Base-by-base conservation (phyloP, 2,888 invertebrate species). In the Pyrochroa serraticornis region DNA sequence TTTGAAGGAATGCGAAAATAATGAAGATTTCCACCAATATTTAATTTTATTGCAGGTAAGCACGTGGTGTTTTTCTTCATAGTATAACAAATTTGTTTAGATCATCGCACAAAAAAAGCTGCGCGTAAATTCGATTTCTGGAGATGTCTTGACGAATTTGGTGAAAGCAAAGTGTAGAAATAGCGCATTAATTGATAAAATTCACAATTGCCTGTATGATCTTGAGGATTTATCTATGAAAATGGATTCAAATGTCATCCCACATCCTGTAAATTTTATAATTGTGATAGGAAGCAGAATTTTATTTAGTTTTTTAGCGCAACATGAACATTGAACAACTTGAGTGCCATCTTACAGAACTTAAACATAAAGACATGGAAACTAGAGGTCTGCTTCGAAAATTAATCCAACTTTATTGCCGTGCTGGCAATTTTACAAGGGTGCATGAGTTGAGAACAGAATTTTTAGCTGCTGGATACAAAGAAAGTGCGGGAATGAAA, bases 331-430 rank as follows among this genome's bases (percentile, higher is more conserved):
- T 84, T 3, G 82, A 84, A 13, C 81, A 87, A 44, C 74, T 91
- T 1, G 85, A 85, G 63, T 83, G 83, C 1, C 89, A 90, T 71
- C 76, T 90, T 0, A 74, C 79, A 3, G 88, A 90, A 67, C 73
- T 91, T n/a, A 84, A 85, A 71, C 79, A 83, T 32, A 88, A 89
- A 68, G 81, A 82, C 13, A 82, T 89, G 82, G 87, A 89, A 77
- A 83, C 85, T 0, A 82, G 89, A 3, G 89, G 89, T 0, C 83
- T 88, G 0, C 70, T 90, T 2, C 78, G 90, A 5, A 84, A 82
- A 54, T 71, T 90, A 5, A 75, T 90, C 1, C 85, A 86, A 62
- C 68, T 80, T 33, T 82, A 85, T 62, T 85, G 86, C 41, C 81
- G 81, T 12, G 78, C 82, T 0, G 84, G 84, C 0, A 83, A 87